phyloP scores from a whole-genome alignment of 2,888 invertebrate genomes.

The Lysandra bellargus region DNA sequence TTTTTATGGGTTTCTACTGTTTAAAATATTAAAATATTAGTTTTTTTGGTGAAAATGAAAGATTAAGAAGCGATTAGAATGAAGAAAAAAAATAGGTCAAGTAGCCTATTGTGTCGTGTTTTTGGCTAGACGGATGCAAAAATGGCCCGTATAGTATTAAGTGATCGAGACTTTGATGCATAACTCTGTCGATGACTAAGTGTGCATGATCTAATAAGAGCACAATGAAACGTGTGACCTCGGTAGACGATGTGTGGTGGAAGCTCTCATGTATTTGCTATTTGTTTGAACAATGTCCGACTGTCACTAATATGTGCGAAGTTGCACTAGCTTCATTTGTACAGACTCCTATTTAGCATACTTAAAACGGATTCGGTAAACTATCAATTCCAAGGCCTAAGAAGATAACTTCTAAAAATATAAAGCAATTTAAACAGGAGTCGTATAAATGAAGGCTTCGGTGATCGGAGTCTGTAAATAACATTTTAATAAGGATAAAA shows the following conservation, averaged over 20 bases:
- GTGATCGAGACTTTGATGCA: background rate
- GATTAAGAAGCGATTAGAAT: too few species aligned
- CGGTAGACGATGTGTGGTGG: conserved; percentile 50
- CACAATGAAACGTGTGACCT: conserved; percentile 39
- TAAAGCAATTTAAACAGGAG: background rate
- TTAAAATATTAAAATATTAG: too few species aligned
- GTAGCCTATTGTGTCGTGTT: background rate
- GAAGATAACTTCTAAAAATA: conserved; percentile 1
- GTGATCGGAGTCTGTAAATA: conserved; percentile 20
- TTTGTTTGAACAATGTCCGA: conserved; percentile 57
- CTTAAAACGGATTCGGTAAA: background rate
- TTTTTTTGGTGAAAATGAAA: too few species aligned
- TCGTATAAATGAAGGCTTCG: background rate
- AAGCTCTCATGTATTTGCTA: conserved; percentile 59
- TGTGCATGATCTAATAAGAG: conserved; percentile 40
- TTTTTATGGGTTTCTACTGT: too few species aligned
- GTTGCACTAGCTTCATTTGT: background rate
- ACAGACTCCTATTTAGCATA: background rate
- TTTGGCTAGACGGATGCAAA: conserved; percentile 11
- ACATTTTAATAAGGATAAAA: conserved; percentile 37
- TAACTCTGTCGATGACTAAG: conserved; percentile 20
- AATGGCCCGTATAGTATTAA: conserved; percentile 3
- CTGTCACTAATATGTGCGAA: conserved; percentile 15
- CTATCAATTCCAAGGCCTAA: background rate
- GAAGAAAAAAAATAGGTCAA: too few species aligned